Evolutionary conservation across 2,113 vertebrate species (phyloP).

Genomic region (Triplophysa rosa): DNA sequence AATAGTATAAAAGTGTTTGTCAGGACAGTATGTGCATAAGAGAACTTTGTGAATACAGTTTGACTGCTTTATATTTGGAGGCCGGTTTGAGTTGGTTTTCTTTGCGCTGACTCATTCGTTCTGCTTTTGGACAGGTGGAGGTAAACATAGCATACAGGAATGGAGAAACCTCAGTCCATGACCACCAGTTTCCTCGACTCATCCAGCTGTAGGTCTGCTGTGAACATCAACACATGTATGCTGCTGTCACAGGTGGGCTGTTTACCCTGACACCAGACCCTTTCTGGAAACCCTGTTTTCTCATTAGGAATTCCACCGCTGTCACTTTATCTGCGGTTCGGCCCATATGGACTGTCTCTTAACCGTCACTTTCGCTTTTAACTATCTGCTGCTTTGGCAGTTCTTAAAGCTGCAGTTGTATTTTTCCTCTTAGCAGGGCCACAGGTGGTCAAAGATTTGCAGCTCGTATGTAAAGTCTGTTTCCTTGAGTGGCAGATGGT

Average conservation of each 20-base stretch:
- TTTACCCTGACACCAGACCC: not conserved
- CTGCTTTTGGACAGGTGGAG: constrained; percentile 28
- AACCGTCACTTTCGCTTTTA: constrained; percentile 11
- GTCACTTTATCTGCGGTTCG: constrained; percentile 20
- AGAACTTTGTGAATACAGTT: not conserved
- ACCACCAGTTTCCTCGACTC: constrained; percentile 7
- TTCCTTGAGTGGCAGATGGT: constrained; percentile 53
- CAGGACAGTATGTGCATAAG: not conserved
- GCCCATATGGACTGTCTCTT: constrained; percentile 8
- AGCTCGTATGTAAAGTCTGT: constrained; percentile 10
- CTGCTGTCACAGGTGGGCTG: constrained; percentile 16
- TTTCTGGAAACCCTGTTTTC: constrained; percentile 11
- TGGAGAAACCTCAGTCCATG: constrained; percentile 14
- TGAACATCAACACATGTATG: not conserved
- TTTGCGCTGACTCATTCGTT: constrained; percentile 9
- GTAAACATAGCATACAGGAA: constrained; percentile 17
- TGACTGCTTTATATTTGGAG: not conserved
- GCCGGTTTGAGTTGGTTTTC: not conserved
- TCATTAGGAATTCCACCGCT: constrained; percentile 39
- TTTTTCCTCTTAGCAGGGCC: constrained; percentile 7
- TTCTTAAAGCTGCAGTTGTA: constrained; percentile 37
- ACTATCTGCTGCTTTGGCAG: constrained; percentile 34
- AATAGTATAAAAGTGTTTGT: not conserved
- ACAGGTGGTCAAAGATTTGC: constrained; percentile 26
- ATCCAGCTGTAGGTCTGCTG: not conserved